Base-by-base conservation (phyloP, 2,888 invertebrate genomes). In the Meandrusa payeni region DNA sequence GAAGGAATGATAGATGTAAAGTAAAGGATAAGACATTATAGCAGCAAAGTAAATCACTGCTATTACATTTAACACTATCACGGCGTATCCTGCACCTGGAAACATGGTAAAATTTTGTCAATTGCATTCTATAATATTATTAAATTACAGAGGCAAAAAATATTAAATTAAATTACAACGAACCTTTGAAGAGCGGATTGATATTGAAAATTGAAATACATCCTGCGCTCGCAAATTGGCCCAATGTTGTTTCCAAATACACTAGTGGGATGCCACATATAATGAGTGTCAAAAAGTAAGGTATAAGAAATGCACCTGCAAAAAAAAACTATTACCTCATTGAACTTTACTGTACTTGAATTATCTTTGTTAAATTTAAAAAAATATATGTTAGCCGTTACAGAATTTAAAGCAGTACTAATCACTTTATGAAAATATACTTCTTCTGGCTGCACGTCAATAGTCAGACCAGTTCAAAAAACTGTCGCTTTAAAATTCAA, bases 181-280 rank as follows among this genome's bases (percentile, higher is more conserved):
- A 80, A 95, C 96, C 97, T 92, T 96, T 97, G 65, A 97, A 93
- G 27, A 97, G 77, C 0, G 97, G 96, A 40, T 91, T 91, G 59
- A 95, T 91, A 55, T 92, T 92, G 81, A 95, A 96, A 51, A 95
- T 90, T 10, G 93, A 93, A 51, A 95, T 91, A 55, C 95, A 95
- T 53, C 96, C 95, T 22, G 93, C 92, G 58, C 93, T 93, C 15
- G 94, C 90, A 76, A 95, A 95, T 69, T 97, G 97, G 9, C 97
- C 97, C 58, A 97, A 88, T 1, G 93, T 90, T 0, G 95, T 92
- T 78, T 97, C 97, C 90, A 97, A 88, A 66, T 96, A 95, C 65
- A 96, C 96, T 48, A 97, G 85, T 0, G 97, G 97, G 44, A 96
- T 93, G 2, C 96, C 97, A 59, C 95, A 96, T 38, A 95, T 76